Conservation (phyloP, 2,113 vertebrate species). For the Caretta caretta region DNA sequence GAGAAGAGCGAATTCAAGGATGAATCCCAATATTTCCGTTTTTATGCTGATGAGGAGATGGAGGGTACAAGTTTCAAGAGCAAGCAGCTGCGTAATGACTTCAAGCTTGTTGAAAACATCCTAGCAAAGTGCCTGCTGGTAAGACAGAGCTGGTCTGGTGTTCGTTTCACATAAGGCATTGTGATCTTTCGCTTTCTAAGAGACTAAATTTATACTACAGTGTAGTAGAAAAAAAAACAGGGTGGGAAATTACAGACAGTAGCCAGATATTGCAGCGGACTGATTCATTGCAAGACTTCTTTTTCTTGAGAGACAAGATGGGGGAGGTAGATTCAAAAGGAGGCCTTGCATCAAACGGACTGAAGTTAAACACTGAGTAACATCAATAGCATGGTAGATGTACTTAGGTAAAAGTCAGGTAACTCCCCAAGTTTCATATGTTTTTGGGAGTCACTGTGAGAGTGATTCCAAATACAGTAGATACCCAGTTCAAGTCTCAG, state of each 20-base stretch:
- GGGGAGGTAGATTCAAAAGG: neutral
- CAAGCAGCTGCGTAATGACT: conserved; percentile 95
- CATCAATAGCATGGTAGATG: neutral
- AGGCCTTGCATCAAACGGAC: neutral
- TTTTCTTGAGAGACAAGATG: neutral
- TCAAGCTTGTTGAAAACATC: conserved; percentile 97
- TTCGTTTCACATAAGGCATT: neutral
- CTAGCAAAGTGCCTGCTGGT: conserved; percentile 95
- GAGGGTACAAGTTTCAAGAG: conserved; percentile 93
- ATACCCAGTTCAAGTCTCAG: neutral
- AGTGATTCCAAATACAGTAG: neutral
- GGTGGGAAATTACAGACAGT: neutral
- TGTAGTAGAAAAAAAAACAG: neutral
- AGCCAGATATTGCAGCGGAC: neutral
- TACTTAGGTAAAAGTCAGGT: neutral
- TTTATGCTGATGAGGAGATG: conserved; percentile 97
- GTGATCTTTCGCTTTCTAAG: neutral
- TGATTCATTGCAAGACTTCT: neutral
- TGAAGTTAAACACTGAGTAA: neutral
- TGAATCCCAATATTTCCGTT: conserved; percentile 97
- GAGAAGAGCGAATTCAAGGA: conserved; percentile 99
- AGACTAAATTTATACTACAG: neutral
- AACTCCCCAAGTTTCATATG: neutral
- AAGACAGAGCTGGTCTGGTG: conserved; percentile 55
- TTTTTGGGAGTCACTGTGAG: neutral